Conservation (phyloP, 2,113 vertebrate species). For the Crotalus helleri region DNA sequence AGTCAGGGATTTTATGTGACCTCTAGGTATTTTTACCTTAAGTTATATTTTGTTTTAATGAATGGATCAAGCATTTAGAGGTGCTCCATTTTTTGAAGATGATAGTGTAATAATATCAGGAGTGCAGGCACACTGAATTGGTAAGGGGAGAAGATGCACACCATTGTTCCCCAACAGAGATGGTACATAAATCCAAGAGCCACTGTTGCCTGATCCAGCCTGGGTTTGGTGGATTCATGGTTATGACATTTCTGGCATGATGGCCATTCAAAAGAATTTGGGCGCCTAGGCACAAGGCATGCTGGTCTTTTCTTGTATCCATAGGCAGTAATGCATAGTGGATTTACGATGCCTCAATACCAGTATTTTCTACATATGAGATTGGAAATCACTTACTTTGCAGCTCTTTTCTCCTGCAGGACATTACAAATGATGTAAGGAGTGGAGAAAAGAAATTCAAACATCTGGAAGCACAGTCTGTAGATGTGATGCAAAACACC, state of each 20-base stretch:
- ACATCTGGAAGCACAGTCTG: constrained; percentile 73
- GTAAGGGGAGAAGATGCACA: not conserved
- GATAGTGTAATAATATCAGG: not conserved
- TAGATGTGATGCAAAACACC: constrained; percentile 73
- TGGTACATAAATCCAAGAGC: not conserved
- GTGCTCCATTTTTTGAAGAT: not conserved
- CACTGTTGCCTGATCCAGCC: not conserved
- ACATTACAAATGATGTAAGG: constrained; percentile 73
- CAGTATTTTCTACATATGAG: not conserved
- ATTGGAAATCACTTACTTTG: not conserved
- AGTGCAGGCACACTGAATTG: not conserved
- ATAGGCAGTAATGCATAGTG: not conserved
- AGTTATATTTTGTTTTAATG: not conserved
- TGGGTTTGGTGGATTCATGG: not conserved
- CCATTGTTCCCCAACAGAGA: not conserved
- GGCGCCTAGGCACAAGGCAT: not conserved
- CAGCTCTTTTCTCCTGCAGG: constrained; percentile 44
- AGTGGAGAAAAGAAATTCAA: constrained; percentile 73
- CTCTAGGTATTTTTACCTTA: no score
- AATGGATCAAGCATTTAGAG: not conserved
- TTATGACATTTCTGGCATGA: not conserved
- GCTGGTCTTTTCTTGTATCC: not conserved
- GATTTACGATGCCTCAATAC: not conserved
- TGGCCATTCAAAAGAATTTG: not conserved
- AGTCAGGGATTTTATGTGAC: not conserved